Evolutionary conservation across 2,113 vertebrate species (phyloP).

Genomic region (Lepidothrix coronata): DNA sequence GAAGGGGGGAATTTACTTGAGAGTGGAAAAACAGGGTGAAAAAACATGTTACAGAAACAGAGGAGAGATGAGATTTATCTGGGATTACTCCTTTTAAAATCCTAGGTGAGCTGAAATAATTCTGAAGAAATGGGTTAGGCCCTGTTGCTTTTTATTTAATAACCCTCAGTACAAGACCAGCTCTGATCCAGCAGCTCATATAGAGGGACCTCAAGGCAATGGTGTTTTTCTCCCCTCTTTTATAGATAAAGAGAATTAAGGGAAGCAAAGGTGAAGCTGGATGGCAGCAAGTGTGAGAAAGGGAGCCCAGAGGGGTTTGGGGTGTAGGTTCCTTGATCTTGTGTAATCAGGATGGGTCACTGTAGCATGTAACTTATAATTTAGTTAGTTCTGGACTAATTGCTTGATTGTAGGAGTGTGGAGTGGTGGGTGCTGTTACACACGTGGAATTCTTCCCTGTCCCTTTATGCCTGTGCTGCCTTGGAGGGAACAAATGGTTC

Average conservation of each 20-base stretch:
- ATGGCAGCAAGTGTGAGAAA: background rate
- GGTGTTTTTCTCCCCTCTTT: background rate
- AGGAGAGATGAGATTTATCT: background rate
- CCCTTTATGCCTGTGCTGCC: accelerated
- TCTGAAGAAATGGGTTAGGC: background rate
- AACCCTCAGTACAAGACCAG: background rate
- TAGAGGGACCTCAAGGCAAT: background rate
- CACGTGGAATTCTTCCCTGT: accelerated
- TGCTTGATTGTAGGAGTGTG: background rate
- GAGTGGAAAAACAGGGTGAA: background rate
- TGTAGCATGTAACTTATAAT: background rate
- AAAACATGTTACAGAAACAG: background rate
- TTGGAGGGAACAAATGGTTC: accelerated
- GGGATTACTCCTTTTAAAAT: background rate
- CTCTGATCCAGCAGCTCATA: background rate
- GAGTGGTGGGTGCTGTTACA: background rate
- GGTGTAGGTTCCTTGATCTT: background rate
- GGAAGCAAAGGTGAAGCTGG: background rate
- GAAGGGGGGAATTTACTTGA: background rate
- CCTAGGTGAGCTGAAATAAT: slow-evolving; percentile 3
- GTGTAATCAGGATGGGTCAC: background rate
- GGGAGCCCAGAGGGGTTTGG: background rate
- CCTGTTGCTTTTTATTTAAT: background rate
- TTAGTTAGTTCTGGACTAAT: background rate
- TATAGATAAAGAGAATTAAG: background rate